Evolutionary conservation across 2,113 vertebrate genomes (phyloP).

Genomic region (Solenodon paradoxus): DNA sequence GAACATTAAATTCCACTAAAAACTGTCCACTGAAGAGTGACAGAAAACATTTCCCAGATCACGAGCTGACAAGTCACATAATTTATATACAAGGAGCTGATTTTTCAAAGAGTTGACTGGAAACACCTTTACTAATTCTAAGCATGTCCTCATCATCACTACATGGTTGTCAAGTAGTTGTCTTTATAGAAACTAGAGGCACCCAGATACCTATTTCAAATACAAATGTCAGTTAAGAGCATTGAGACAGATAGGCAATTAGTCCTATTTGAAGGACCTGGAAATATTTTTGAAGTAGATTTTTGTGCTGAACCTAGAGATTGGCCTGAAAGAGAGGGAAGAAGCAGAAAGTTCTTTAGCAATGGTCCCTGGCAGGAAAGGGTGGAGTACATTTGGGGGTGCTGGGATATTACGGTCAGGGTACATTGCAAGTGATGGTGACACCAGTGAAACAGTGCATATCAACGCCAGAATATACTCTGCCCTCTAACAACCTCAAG

Average conservation of each 20-base stretch:
- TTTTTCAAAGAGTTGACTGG: neutral
- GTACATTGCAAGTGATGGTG: no score
- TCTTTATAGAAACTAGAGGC: neutral
- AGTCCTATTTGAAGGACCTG: neutral
- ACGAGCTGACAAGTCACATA: constrained; percentile 27
- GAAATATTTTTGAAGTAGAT: neutral
- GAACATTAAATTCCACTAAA: constrained; percentile 52
- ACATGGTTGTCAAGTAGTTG: constrained; percentile 15
- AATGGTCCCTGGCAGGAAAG: neutral
- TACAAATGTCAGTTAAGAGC: neutral
- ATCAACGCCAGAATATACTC: neutral
- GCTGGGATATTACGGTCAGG: neutral
- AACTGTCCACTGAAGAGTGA: constrained; percentile 48
- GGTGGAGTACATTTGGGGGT: neutral
- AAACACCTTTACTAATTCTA: constrained; percentile 19
- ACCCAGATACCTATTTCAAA: neutral
- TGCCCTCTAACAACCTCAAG: neutral
- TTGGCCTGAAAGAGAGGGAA: neutral
- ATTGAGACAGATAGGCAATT: neutral
- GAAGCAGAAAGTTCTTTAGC: neutral
- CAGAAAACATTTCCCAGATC: constrained; percentile 47
- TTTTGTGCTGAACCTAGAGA: neutral
- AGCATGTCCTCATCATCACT: neutral
- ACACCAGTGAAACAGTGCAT: neutral
- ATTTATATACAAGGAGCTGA: constrained; percentile 17